These are phyloP conservation scores for Cassiopea andromeda DNA, from an alignment of 30 jellyfish, hydroid and myxozoan genomes.

Conservation along the genomic window DNA sequence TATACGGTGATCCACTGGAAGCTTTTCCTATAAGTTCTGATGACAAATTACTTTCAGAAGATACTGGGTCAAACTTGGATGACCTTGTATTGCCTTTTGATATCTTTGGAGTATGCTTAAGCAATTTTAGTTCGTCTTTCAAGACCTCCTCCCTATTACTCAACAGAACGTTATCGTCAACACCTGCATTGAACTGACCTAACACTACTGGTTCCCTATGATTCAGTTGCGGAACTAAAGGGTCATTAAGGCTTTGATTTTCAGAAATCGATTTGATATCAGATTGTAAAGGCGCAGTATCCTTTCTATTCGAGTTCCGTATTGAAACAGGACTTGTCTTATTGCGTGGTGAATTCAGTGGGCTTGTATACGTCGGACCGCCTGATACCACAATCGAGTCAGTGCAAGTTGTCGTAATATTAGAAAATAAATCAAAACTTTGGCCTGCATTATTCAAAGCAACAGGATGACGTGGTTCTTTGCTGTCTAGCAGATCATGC, in stretches of 20 bases:
- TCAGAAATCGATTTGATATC: neutral
- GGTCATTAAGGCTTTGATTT: neutral
- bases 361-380: conserved; percentile 16
- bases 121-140: neutral
- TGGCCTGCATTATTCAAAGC: neutral
- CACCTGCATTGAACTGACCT: neutral
- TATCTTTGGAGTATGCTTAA: neutral
- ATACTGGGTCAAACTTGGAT: neutral
- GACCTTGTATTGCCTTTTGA: neutral
- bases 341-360: conserved; percentile 27
- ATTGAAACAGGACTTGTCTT: neutral
- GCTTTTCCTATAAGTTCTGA: neutral
- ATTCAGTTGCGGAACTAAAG: neutral
- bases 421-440: neutral
- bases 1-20: neutral
- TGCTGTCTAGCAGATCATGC: neutral
- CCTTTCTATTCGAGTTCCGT: neutral
- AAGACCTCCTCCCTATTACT: neutral
- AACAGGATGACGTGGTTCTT: neutral
- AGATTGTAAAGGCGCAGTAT: conserved; percentile 2
- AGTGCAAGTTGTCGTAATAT: neutral
- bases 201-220: neutral
- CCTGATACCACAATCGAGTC: neutral
- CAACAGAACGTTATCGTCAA: neutral
- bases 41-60: neutral